These are phyloP conservation scores for Zygothrica quintamaculata DNA, from an alignment of 2,888 invertebrate genomes.

Conservation along the genomic window DNA sequence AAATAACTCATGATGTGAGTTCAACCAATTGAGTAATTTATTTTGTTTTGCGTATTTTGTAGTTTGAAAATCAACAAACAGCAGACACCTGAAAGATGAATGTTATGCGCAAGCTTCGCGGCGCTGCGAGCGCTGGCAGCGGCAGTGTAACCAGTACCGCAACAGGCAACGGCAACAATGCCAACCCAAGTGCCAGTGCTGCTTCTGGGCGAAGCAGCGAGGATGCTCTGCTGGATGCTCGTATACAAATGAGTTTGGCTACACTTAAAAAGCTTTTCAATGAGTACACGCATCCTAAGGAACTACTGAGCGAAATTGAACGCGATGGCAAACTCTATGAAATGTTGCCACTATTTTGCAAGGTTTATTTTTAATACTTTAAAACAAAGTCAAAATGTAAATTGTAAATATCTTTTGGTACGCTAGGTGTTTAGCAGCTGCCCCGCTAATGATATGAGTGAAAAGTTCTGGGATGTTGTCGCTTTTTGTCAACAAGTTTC, in stretches of 20 bases:
- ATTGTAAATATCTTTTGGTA: constrained; percentile 36
- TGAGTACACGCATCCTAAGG: constrained; percentile 95
- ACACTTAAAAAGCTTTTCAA: constrained; percentile 98
- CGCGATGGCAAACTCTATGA: constrained; percentile 97
- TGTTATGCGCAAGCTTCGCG: constrained; percentile 95
- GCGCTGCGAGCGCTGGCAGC: constrained; percentile 63
- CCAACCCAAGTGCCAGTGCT: constrained; percentile 68
- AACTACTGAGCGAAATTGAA: constrained; percentile 91
- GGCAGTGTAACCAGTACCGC: constrained; percentile 84
- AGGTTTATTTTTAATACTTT: constrained; percentile 86
- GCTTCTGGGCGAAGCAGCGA: constrained; percentile 85
- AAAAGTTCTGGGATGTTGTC: constrained; percentile 98
- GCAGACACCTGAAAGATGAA: constrained; percentile 87
- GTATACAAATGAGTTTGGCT: constrained; percentile 96
- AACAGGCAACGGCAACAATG: constrained; percentile 81
- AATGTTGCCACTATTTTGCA: constrained; percentile 99
- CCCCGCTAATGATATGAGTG: constrained; percentile 97
- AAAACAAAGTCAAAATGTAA: background rate
- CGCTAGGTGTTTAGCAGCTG: constrained; percentile 95
- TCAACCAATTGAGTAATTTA: constrained; percentile 25
- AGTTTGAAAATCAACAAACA: constrained; percentile 44
- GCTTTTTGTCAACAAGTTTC: constrained; percentile 98
- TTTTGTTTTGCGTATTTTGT: constrained; percentile 38
- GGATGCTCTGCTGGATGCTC: constrained; percentile 87
- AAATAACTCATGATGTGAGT: constrained; percentile 49